Percentiles rank a stretch among this genome's conserved stretches.
Evolutionary conservation across 2,113 vertebrate species (phyloP).

Genomic region (Glareola pratincola): DNA sequence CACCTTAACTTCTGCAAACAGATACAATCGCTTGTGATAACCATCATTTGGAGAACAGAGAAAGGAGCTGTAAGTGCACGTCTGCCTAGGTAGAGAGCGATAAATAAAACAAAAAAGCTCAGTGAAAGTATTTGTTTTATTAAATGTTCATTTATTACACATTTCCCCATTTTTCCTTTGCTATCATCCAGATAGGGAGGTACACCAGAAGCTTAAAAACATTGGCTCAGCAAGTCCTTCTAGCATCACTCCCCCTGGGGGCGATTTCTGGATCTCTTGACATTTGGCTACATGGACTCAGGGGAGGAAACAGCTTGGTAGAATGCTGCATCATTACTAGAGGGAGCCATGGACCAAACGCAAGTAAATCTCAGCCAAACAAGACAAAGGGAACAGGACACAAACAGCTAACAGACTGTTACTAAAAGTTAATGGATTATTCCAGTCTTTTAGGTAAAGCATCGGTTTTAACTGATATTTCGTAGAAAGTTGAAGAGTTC

Average conservation of each 20-base stretch:
- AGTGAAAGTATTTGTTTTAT: background rate
- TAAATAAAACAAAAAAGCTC: background rate
- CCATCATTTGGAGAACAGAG: background rate
- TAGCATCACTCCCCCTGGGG: background rate
- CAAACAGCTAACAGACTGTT: background rate
- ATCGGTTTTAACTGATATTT: background rate
- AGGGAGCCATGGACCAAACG: background rate
- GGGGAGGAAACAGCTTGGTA: background rate
- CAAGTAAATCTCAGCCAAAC: background rate
- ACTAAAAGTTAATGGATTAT: background rate
- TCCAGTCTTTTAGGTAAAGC: background rate
- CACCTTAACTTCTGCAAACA: background rate
- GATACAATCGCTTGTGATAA: background rate
- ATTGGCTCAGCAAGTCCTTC: background rate
- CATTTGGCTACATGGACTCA: background rate
- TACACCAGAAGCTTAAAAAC: background rate
- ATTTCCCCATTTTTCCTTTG: background rate
- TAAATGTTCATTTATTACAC: background rate
- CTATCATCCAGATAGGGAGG: background rate
- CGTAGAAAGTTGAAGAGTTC: background rate
- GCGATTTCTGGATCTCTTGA: background rate
- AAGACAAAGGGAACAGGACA: background rate
- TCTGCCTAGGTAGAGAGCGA: background rate
- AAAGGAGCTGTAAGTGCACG: background rate
- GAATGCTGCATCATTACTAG: background rate